phyloP scores from a whole-genome alignment of 2,888 invertebrate species.

The Apotomis turbidana region DNA sequence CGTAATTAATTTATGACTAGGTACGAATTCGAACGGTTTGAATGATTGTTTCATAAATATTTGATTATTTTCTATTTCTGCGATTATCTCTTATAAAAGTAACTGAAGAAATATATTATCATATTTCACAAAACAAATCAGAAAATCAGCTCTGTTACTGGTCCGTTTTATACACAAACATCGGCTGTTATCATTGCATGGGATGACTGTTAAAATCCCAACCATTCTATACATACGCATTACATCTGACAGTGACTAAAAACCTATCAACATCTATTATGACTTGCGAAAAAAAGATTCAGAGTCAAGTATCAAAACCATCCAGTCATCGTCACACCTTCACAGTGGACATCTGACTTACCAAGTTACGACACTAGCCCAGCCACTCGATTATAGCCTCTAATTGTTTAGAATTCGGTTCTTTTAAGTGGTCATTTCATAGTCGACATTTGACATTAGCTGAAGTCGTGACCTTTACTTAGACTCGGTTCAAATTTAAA shows the following conservation, averaged over 20 bases:
- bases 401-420: background rate
- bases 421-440: constrained; percentile 9
- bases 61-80: too few species aligned
- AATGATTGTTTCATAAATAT: too few species aligned
- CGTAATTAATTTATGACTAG: too few species aligned
- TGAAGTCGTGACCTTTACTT: constrained; percentile 27
- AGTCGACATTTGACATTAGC: constrained; percentile 26
- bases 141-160: too few species aligned
- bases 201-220: background rate
- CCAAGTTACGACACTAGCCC: background rate
- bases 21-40: too few species aligned
- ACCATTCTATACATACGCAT: background rate
- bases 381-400: background rate
- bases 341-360: constrained; percentile 19
- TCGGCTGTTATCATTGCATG: too few species aligned
- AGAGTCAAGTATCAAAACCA: constrained; percentile 50
- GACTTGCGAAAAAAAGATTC: constrained; percentile 38
- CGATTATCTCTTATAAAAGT: too few species aligned
- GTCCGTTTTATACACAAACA: too few species aligned
- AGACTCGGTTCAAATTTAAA: constrained; percentile 21
- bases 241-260: constrained; percentile 14
- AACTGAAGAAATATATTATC: too few species aligned
- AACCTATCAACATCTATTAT: constrained; percentile 22
- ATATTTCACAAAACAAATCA: too few species aligned
- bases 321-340: constrained; percentile 32